Evolutionary conservation across 1,140 invertebrate species (phyloP).

Genomic region (Drosophila nasuta): DNA sequence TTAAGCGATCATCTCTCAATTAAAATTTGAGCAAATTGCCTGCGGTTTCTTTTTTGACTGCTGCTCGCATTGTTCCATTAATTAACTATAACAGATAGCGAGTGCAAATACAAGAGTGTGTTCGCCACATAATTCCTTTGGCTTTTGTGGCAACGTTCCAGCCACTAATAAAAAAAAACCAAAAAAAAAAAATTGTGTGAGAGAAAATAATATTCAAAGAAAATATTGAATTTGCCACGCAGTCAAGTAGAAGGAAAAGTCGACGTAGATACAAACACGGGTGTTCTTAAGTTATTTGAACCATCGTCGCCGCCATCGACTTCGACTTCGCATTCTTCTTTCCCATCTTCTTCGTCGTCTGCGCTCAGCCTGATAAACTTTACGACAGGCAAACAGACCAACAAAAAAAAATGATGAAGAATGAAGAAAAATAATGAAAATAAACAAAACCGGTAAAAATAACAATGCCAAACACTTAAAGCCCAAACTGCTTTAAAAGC

Average conservation of each 20-base stretch:
- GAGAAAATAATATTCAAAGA: constrained; percentile 21
- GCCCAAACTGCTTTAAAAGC: neutral
- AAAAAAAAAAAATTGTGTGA: neutral
- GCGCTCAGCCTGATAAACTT: constrained; percentile 51
- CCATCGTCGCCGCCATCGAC: neutral
- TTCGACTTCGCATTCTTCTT: no score
- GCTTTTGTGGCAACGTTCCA: constrained; percentile 34
- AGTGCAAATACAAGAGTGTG: neutral
- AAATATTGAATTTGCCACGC: constrained; percentile 36
- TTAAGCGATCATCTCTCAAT: constrained; percentile 64
- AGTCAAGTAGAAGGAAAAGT: constrained; percentile 39
- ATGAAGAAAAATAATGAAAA: constrained; percentile 36
- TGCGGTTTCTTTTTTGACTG: constrained; percentile 23
- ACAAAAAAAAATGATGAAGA: constrained; percentile 6
- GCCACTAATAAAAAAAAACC: constrained; percentile 15
- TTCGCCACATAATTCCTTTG: constrained; percentile 29
- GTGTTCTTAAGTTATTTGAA: constrained; percentile 28
- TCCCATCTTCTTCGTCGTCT: constrained; percentile 17
- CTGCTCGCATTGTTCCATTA: constrained; percentile 29
- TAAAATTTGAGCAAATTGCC: constrained; percentile 56
- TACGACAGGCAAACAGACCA: constrained; percentile 49
- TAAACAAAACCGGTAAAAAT: constrained; percentile 34
- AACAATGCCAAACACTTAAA: constrained; percentile 18
- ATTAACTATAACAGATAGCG: constrained; percentile 37
- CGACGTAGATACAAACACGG: neutral